These are phyloP conservation scores for Tiliqua scincoides DNA, from an alignment of 2,113 vertebrate species.

Conservation along the genomic window DNA sequence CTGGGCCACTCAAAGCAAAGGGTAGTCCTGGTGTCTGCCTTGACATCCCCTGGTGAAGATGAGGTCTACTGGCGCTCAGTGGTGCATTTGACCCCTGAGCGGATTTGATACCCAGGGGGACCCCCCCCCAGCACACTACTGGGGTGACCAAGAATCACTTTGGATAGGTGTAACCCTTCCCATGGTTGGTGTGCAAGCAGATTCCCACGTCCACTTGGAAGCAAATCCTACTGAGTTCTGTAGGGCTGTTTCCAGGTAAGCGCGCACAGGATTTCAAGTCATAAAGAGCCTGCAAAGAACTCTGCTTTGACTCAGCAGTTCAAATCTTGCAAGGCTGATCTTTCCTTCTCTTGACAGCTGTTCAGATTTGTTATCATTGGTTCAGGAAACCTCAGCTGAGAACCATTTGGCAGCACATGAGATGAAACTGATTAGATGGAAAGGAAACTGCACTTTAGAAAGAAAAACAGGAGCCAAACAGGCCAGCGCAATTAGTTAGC, in stretches of 20 bases:
- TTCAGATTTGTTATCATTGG: not conserved
- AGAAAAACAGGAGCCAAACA: not conserved
- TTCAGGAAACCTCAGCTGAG: slow-evolving; percentile 5
- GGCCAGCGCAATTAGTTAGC: not conserved
- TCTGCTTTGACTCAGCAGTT: not conserved
- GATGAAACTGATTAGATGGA: not conserved
- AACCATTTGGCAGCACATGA: not conserved
- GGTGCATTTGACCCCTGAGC: no score
- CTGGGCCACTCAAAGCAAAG: no score
- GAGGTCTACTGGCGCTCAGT: no score
- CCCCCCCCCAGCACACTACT: no score
- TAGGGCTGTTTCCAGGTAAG: not conserved
- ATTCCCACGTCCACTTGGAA: not conserved
- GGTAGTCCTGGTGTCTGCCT: no score
- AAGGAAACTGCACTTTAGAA: not conserved
- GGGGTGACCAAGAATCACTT: not conserved
- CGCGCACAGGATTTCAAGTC: not conserved
- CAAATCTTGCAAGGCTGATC: not conserved
- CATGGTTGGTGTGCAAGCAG: not conserved
- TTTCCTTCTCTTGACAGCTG: not conserved
- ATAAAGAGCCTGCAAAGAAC: not conserved
- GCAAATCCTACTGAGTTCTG: not conserved
- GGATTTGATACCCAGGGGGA: no score
- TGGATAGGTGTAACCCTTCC: not conserved
- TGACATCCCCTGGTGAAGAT: no score